phyloP scores from a whole-genome alignment of 1,140 invertebrate genomes.

The Drosophila baimaii region DNA sequence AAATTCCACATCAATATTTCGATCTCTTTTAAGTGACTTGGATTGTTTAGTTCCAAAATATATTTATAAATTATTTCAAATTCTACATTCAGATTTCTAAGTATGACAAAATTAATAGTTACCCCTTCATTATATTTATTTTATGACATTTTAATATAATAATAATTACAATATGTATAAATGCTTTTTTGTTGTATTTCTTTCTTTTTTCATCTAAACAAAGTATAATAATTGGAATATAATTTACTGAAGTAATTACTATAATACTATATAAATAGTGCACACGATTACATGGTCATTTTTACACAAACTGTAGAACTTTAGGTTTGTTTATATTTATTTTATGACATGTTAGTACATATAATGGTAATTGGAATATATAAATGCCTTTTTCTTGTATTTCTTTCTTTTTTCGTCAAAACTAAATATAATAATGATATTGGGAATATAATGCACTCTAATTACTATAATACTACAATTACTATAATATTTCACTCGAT shows the following conservation, averaged over 20 bases:
- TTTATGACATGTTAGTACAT: not conserved
- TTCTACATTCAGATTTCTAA: not conserved
- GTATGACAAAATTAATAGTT: not conserved
- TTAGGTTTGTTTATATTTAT: conserved; percentile 5
- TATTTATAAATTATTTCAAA: not conserved
- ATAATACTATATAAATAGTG: not conserved
- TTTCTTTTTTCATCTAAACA: not conserved
- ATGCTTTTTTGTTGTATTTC: no score
- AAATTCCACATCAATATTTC: no score
- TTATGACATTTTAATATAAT: not conserved
- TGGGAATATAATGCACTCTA: not conserved
- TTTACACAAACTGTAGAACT: conserved; percentile 15
- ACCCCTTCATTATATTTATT: not conserved
- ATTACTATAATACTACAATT: not conserved
- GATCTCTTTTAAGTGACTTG: not conserved
- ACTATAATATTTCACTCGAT: not conserved
- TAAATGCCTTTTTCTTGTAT: no score
- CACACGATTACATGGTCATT: conserved; percentile 20
- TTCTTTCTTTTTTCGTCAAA: not conserved
- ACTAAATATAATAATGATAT: not conserved
- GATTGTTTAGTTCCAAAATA: no score
- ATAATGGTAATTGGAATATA: not conserved
- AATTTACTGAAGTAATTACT: not conserved
- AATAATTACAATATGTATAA: not conserved
- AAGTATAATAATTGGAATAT: not conserved